Conservation (phyloP, 1,140 invertebrate species). For the Polypedilum vanderplanki region DNA sequence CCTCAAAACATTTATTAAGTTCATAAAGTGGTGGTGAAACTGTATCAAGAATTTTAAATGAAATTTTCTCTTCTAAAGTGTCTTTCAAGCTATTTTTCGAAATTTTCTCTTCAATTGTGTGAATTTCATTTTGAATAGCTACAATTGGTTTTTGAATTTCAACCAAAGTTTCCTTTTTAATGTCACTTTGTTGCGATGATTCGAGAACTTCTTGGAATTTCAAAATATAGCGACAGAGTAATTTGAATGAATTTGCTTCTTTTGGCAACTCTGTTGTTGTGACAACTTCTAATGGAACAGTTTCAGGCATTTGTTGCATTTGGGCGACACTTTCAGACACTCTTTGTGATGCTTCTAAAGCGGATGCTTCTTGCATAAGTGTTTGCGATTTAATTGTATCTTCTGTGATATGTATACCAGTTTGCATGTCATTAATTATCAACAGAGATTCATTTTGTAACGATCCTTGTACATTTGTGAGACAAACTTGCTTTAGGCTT, state of each 20-base stretch:
- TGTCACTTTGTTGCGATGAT: slow-evolving; percentile 41
- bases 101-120: slow-evolving; percentile 44
- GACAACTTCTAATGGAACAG: slow-evolving; percentile 46
- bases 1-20: slow-evolving; percentile 46
- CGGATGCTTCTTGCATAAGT: slow-evolving; percentile 46
- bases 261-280: slow-evolving; percentile 46
- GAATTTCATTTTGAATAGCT: slow-evolving; percentile 43
- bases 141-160: slow-evolving; percentile 46
- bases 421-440: slow-evolving; percentile 46
- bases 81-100: slow-evolving; percentile 44
- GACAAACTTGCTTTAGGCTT: slow-evolving; percentile 30
- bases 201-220: slow-evolving; percentile 45
- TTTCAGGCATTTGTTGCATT: slow-evolving; percentile 44
- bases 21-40: slow-evolving; percentile 47
- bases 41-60: slow-evolving; percentile 47
- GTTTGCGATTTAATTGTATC: slow-evolving; percentile 48
- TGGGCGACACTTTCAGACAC: slow-evolving; percentile 43
- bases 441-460: slow-evolving; percentile 44
- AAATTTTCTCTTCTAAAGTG: slow-evolving; percentile 47
- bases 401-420: slow-evolving; percentile 46
- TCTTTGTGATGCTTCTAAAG: slow-evolving; percentile 45
- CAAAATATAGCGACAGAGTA: slow-evolving; percentile 42
- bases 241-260: slow-evolving; percentile 41
- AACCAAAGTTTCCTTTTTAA: slow-evolving; percentile 44
- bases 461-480: slow-evolving; percentile 24